Percentiles rank a stretch among this genome's conserved stretches.
These are phyloP conservation scores for Morinoia aosen DNA, from an alignment of 2,888 invertebrate species.

Conservation along the genomic window DNA sequence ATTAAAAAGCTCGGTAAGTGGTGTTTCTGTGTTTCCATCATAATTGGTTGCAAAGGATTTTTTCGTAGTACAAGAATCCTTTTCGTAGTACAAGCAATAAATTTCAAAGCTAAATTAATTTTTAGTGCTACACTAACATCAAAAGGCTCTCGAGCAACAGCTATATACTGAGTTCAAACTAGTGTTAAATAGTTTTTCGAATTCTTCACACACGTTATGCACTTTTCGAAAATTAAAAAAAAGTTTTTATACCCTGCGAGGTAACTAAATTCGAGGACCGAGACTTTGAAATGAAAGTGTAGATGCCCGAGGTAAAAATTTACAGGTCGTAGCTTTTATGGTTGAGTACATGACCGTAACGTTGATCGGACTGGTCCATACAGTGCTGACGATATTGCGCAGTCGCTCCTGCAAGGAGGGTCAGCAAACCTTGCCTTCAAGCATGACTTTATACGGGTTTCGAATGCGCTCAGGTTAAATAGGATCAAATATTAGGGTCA, in stretches of 20 bases:
- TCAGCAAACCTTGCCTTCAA: background rate
- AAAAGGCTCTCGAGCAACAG: too few relatives aligned
- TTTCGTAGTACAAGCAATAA: too few relatives aligned
- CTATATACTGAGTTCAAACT: background rate
- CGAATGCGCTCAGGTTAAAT: background rate
- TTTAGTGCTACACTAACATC: too few relatives aligned
- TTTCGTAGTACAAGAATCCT: too few relatives aligned
- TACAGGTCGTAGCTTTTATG: background rate
- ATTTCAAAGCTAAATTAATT: too few relatives aligned
- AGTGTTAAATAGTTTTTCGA: too few relatives aligned
- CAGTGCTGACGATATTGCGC: background rate
- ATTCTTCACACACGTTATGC: too few relatives aligned
- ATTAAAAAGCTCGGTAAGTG: too few relatives aligned
- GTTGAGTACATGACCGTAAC: background rate
- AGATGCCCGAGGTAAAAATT: background rate
- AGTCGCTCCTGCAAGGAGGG: background rate
- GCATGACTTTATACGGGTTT: background rate
- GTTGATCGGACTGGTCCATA: background rate
- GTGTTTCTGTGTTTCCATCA: too few relatives aligned
- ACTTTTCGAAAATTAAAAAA: too few relatives aligned
- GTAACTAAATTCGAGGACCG: background rate
- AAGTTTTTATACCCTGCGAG: background rate
- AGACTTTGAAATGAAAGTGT: background rate
- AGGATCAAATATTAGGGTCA: slow-evolving; percentile 46
- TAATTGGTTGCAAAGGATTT: too few relatives aligned